Conservation (phyloP, 2,797 vertebrate species). For the Acrossocheilus wenchowensis region DNA sequence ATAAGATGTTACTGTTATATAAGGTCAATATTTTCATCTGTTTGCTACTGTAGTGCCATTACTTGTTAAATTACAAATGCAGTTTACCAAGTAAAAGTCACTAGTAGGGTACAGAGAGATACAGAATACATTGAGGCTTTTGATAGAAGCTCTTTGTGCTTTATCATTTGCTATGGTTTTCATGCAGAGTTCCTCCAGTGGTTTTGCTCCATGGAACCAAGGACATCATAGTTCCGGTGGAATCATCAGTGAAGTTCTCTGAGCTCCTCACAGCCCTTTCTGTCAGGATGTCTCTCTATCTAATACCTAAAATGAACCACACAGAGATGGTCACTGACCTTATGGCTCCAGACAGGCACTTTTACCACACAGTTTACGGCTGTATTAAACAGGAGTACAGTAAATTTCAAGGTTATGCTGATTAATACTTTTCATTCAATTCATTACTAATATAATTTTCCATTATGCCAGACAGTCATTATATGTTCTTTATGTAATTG, state of each 20-base stretch:
- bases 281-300: slow-evolving; percentile 72
- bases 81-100: slow-evolving; percentile 16
- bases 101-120: not conserved
- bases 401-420: slow-evolving; percentile 61
- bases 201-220: slow-evolving; percentile 75
- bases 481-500: not conserved
- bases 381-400: slow-evolving; percentile 75
- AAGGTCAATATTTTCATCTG: not conserved
- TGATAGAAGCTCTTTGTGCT: slow-evolving; percentile 13
- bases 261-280: slow-evolving; percentile 73
- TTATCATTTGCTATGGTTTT: slow-evolving; percentile 5
- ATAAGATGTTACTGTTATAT: not conserved
- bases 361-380: slow-evolving; percentile 74
- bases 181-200: slow-evolving; percentile 74
- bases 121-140: not conserved
- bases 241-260: slow-evolving; percentile 73
- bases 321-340: slow-evolving; percentile 76
- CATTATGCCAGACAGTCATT: slow-evolving; percentile 8
- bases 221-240: slow-evolving; percentile 75
- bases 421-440: slow-evolving; percentile 38
- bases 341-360: slow-evolving; percentile 73
- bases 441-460: not conserved
- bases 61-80: not conserved
- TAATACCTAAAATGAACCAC: slow-evolving; percentile 76
- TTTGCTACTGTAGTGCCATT: not conserved